Evolutionary conservation across 2,113 vertebrate species (phyloP), one percentile per base, ranked within the genome.

Genomic region (Etia nguti): DNA sequence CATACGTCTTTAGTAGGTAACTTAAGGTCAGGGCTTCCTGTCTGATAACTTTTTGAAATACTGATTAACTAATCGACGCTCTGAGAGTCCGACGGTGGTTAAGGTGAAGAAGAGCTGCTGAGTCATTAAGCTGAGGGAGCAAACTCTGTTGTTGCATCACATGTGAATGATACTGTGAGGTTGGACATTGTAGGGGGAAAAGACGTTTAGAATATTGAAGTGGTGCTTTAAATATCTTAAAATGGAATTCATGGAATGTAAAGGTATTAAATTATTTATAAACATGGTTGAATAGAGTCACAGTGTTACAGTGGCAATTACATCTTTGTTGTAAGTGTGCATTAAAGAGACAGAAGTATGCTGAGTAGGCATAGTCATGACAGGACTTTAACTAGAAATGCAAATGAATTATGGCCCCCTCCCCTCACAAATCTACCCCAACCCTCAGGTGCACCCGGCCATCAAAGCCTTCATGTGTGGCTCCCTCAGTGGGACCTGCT

Each of bases 401-500:
- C 70, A 77, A 50, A 77, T 75, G 2, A 75, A 50, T 29, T 75
- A n/a, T 65, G 10, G 4, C 60, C 59, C 59, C 59, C 18, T 36
- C 59, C 59, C 59, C 4, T 2, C 41, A 6, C 4, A 4, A 4
- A 10, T 36, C 29, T 22, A 34, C 29, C 4, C 11, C 73, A 52
- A 29, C n/a, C 3, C n/a, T 43, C 83, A 99, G 97, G 94, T 96
- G 84, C 98, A 98, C 87, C 98, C 98, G 0, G 97, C 96, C 3
- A 48, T 99, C 82, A 99, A 99, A 91, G 98, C 98, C 50, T 99
- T 99, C 41, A 93, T 99, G 90, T 99, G 98, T 1, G 98, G 98
- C 62, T 98, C 98, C 79, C 89, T 99, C 83, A 99, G 98, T 20
- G 98, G 98, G 26, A 99, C 97, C 56, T 99, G 98, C 94, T 99